A percentile compares a stretch with the other conserved stretches of the same genome.
Conservation (phyloP, 2,797 vertebrate species). For the Emydoidea blandingii region DNA sequence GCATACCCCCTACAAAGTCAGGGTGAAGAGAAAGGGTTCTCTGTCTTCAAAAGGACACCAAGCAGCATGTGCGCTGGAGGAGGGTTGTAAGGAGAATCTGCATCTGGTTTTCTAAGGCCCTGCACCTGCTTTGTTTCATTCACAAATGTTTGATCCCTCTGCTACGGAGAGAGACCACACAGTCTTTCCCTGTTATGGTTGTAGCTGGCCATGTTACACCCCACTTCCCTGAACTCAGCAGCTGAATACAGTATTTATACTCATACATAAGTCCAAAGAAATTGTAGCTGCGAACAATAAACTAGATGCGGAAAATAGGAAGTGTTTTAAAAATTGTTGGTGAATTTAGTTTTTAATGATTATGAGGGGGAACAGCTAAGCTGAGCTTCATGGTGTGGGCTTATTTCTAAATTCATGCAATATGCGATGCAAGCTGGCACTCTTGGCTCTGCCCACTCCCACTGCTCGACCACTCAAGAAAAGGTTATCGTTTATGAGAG, state of each 20-base stretch:
- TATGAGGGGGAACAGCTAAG: neutral
- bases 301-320: neutral
- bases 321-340: neutral
- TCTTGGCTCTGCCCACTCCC: neutral
- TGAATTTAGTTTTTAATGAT: neutral
- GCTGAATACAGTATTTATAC: neutral
- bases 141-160: neutral
- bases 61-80: conserved; percentile 14
- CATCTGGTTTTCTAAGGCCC: neutral
- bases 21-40: neutral
- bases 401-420: neutral
- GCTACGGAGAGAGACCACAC: neutral
- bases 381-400: neutral
- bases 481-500: neutral
- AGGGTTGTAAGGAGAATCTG: neutral
- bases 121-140: neutral
- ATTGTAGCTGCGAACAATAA: neutral
- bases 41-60: neutral
- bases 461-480: fast-evolving
- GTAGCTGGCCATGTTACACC: neutral
- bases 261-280: neutral
- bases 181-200: neutral
- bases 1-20: neutral
- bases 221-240: fast-evolving
- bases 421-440: neutral